Conservation (phyloP, 2,797 vertebrate species). For the Onychomys torridus region DNA sequence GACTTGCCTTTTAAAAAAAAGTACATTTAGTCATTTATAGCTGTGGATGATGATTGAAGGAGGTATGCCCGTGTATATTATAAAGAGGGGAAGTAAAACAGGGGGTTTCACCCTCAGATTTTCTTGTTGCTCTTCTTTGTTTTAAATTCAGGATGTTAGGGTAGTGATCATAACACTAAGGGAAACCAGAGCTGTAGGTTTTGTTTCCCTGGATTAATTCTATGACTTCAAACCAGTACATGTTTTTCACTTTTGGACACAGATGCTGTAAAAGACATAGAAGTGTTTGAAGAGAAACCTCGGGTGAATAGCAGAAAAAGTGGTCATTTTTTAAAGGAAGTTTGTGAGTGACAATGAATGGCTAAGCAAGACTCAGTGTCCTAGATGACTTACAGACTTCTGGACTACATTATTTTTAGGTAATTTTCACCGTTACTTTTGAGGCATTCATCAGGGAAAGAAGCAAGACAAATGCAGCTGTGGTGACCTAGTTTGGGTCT, state of each 20-base stretch:
- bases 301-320: background rate
- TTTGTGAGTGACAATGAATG: background rate
- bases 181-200: background rate
- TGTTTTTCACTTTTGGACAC: background rate
- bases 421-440: slow-evolving; percentile 14
- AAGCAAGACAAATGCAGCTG: slow-evolving; percentile 10
- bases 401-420: slow-evolving; percentile 28
- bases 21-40: background rate
- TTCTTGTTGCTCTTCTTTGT: background rate
- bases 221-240: background rate
- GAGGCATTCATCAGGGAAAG: background rate
- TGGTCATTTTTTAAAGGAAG: background rate
- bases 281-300: background rate
- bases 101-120: too few relatives aligned
- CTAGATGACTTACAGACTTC: background rate
- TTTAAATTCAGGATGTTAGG: background rate
- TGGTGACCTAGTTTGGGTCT: background rate
- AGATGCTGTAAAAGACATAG: background rate
- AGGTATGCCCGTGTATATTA: background rate
- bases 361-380: background rate
- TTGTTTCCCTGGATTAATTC: background rate
- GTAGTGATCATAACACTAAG: background rate
- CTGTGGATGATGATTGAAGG: background rate
- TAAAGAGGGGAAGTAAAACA: slow-evolving; percentile 2
- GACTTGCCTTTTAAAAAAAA: background rate